phyloP scores from a whole-genome alignment of 2,797 vertebrate species.

The Hapalemur alaotrensis region DNA sequence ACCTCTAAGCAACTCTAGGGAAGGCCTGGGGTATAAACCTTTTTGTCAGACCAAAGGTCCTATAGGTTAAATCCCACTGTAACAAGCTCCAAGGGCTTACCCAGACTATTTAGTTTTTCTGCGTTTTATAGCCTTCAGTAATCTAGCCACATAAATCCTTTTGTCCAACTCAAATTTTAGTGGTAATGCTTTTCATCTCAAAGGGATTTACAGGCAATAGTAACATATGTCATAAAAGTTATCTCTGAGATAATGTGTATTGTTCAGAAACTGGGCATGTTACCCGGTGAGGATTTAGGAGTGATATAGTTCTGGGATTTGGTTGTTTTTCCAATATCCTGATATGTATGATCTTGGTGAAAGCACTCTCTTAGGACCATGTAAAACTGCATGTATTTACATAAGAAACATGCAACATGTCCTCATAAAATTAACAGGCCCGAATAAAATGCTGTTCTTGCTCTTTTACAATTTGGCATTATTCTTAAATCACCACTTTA shows the following conservation, averaged over 20 bases:
- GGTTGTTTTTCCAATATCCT: neutral
- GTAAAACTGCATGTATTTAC: conserved; percentile 22
- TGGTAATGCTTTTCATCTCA: conserved; percentile 42
- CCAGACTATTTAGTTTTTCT: conserved; percentile 50
- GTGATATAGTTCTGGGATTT: neutral
- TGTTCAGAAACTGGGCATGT: neutral
- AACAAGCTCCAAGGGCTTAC: neutral
- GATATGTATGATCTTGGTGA: neutral
- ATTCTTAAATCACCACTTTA: neutral
- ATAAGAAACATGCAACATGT: neutral
- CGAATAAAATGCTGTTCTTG: neutral
- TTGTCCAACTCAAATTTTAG: conserved; percentile 30
- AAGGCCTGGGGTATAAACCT: neutral
- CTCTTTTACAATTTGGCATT: neutral
- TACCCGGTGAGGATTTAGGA: neutral
- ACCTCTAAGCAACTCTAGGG: neutral
- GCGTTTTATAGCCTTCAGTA: conserved; percentile 14
- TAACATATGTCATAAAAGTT: neutral
- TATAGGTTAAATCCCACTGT: neutral
- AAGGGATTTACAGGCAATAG: conserved; percentile 43
- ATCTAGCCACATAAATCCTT: neutral
- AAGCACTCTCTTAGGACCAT: neutral
- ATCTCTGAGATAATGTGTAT: neutral
- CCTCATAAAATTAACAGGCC: conserved; percentile 41
- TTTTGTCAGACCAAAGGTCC: neutral